Evolutionary conservation across 2,888 invertebrate genomes (phyloP).

Genomic region (Allophyes oxyacanthae): DNA sequence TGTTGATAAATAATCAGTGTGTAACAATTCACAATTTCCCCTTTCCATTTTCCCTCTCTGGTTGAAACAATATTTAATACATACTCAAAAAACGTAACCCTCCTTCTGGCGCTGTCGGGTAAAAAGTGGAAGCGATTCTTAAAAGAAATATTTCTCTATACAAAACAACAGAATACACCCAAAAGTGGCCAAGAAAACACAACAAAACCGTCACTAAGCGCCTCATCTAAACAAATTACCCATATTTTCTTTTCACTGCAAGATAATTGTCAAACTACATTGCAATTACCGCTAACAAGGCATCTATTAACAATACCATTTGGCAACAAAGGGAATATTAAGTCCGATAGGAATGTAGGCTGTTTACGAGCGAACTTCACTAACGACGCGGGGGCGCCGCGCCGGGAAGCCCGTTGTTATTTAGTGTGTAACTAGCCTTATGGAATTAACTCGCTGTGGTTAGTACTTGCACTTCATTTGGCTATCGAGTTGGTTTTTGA

Average conservation of each 20-base stretch:
- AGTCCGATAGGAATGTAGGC: constrained; percentile 58
- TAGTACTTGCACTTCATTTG: constrained; percentile 37
- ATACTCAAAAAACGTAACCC: no score
- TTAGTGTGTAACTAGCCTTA: constrained; percentile 55
- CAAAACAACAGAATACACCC: no score
- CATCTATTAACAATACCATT: constrained; percentile 66
- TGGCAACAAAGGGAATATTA: constrained; percentile 66
- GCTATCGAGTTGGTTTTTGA: constrained; percentile 18
- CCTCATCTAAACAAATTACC: no score
- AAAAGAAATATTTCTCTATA: no score
- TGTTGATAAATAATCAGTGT: no score
- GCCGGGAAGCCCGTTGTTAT: constrained; percentile 48
- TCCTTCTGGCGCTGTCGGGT: no score
- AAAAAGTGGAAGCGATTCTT: no score
- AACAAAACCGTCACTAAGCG: no score
- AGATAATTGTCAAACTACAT: constrained; percentile 22
- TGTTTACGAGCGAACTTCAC: constrained; percentile 53
- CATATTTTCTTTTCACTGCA: not conserved
- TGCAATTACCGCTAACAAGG: constrained; percentile 23
- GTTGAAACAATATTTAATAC: no score
- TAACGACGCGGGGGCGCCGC: constrained; percentile 52
- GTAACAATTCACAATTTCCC: no score
- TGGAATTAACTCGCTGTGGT: constrained; percentile 30
- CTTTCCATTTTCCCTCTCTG: no score
- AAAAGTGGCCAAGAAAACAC: no score